Evolutionary conservation across 1,140 invertebrate species (phyloP).

Genomic region (Magallana gigas): DNA sequence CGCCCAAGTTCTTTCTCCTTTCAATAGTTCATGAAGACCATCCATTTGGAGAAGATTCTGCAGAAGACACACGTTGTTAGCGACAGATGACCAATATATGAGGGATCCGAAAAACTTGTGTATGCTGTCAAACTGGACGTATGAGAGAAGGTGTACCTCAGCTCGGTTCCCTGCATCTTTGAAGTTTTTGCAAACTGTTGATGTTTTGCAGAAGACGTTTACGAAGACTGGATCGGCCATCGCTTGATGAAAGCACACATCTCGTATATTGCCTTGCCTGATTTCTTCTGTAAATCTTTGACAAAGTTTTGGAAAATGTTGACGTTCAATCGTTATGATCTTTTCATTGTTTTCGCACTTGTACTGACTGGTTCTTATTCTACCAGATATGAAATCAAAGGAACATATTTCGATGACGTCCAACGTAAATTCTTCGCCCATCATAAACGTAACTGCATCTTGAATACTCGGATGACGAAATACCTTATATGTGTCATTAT

Average conservation of each 20-base stretch:
- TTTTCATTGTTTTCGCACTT: constrained; percentile 20
- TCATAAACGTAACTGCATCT: constrained; percentile 10
- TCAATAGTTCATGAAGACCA: not conserved
- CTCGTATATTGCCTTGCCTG: constrained; percentile 7
- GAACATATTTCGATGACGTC: constrained; percentile 17
- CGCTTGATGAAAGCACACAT: constrained; percentile 26
- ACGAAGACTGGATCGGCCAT: not conserved
- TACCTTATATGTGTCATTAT: not conserved
- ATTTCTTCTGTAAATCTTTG: constrained; percentile 20
- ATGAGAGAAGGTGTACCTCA: not conserved
- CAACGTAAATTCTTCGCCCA: constrained; percentile 3
- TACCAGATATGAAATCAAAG: not conserved
- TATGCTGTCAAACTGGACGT: constrained; percentile 11
- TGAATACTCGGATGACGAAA: constrained; percentile 35
- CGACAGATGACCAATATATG: constrained; percentile 4
- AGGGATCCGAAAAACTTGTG: constrained; percentile 14
- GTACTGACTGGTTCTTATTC: not conserved
- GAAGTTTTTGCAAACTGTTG: not conserved
- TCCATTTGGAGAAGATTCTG: constrained; percentile 6
- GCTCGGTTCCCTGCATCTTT: not conserved
- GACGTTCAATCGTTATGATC: not conserved
- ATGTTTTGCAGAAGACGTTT: constrained; percentile 3
- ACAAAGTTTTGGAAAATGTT: not conserved
- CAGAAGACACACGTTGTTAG: not conserved
- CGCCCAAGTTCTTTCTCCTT: not conserved